These are phyloP conservation scores for Aleiodes sp. DNA, from an alignment of 1,140 invertebrate genomes.

Conservation along the genomic window DNA sequence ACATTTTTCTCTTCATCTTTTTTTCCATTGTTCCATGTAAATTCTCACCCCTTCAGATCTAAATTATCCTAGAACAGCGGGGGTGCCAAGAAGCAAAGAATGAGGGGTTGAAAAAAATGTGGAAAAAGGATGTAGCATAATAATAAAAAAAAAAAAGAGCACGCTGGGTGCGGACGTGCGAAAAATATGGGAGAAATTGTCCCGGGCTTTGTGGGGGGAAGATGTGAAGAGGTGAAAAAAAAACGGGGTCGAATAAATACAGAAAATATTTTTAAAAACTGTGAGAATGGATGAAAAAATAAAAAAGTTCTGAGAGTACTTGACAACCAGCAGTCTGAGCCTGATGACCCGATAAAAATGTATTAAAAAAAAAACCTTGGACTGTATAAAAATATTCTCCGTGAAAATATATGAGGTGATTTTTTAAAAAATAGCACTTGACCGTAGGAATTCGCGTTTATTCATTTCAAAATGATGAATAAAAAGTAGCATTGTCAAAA, in stretches of 20 bases:
- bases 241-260: neutral
- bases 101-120: neutral
- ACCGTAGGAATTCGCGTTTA: neutral
- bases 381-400: neutral
- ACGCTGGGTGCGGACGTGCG: neutral
- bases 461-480: neutral
- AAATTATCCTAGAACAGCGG: neutral
- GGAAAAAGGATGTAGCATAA: conserved; percentile 17
- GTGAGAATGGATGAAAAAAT: neutral
- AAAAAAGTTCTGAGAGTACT: conserved; percentile 14
- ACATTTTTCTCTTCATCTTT: neutral
- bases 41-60: neutral
- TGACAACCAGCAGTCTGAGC: neutral
- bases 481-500: neutral
- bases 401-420: neutral
- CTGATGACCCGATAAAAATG: conserved; percentile 3
- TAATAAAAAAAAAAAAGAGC: conserved; percentile 15
- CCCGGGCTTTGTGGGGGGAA: neutral
- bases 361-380: neutral
- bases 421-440: neutral
- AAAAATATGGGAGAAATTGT: conserved; percentile 21
- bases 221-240: neutral
- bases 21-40: no score
- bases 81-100: no score
- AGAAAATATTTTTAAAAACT: neutral